A percentile compares a stretch with the other conserved stretches of the same genome.
phyloP scores from a whole-genome alignment of 2,888 invertebrate species.

The Eucera pruinosa region DNA sequence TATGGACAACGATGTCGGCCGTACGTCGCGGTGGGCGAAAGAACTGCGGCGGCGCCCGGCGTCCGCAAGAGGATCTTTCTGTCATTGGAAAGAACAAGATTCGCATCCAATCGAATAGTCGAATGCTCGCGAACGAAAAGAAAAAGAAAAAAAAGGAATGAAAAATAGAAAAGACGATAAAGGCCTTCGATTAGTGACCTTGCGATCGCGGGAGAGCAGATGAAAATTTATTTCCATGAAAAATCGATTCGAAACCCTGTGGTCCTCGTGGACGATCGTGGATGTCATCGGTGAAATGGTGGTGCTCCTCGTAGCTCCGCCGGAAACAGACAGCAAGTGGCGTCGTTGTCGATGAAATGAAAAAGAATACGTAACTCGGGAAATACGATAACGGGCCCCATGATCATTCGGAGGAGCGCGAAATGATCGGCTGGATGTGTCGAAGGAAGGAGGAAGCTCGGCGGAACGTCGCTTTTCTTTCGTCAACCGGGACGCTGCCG shows the following conservation, averaged over 20 bases:
- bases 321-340: conserved; percentile 5
- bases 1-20: conserved; percentile 83
- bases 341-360: conserved; percentile 24
- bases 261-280: conserved; percentile 47
- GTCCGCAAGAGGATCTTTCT: conserved; percentile 73
- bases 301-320: conserved; percentile 33
- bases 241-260: conserved; percentile 10
- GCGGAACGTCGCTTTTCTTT: conserved; percentile 84
- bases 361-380: conserved; percentile 6
- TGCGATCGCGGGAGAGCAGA: conserved; percentile 62
- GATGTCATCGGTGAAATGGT: conserved; percentile 58
- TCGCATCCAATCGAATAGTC: conserved; percentile 19
- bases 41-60: conserved; percentile 83
- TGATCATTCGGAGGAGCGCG: conserved; percentile 43
- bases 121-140: conserved; percentile 6
- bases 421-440: conserved; percentile 43
- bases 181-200: conserved; percentile 54
- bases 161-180: conserved; percentile 2
- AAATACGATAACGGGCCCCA: conserved; percentile 19
- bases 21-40: conserved; percentile 84
- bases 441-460: conserved; percentile 74
- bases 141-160: conserved; percentile 2
- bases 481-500: conserved; percentile 82
- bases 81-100: conserved; percentile 36
- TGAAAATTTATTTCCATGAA: neutral